Conservation (phyloP, 2,113 vertebrate genomes). For the Hemiscyllium ocellatum region DNA sequence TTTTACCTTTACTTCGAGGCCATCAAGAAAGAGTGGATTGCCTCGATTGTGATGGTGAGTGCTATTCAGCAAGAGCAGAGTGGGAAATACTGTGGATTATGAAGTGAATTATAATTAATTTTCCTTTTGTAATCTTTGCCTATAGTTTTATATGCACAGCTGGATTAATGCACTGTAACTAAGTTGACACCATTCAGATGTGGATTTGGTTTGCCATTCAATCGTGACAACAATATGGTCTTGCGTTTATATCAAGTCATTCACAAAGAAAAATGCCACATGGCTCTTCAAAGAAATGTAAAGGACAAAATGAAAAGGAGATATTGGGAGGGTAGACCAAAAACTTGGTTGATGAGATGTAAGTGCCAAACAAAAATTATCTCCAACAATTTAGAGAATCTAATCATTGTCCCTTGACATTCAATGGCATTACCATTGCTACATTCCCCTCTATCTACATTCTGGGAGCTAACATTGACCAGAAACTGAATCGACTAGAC, state of each 20-base stretch:
- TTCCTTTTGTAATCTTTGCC: not conserved
- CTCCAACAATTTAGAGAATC: too few species aligned
- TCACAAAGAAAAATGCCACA: not conserved
- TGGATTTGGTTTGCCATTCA: not conserved
- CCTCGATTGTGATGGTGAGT: slow-evolving; percentile 35
- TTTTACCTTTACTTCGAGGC: slow-evolving; percentile 32
- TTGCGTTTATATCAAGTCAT: not conserved
- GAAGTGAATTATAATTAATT: not conserved
- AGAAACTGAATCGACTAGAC: too few species aligned
- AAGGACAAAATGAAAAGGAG: not conserved
- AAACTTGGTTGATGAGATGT: not conserved
- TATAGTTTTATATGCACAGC: not conserved
- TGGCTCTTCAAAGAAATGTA: not conserved
- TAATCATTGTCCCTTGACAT: too few species aligned
- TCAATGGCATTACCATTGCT: too few species aligned
- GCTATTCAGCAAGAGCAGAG: not conserved
- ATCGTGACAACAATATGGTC: not conserved
- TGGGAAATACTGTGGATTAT: not conserved
- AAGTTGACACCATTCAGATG: not conserved
- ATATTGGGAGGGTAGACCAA: not conserved
- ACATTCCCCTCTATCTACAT: too few species aligned
- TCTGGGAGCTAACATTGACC: too few species aligned
- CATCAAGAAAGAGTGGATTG: slow-evolving; percentile 30
- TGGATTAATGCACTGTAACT: not conserved
- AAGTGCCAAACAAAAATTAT: too few species aligned